These are phyloP conservation scores for Euspilapteryx auroguttella DNA, from an alignment of 2,888 invertebrate species.

Conservation along the genomic window DNA sequence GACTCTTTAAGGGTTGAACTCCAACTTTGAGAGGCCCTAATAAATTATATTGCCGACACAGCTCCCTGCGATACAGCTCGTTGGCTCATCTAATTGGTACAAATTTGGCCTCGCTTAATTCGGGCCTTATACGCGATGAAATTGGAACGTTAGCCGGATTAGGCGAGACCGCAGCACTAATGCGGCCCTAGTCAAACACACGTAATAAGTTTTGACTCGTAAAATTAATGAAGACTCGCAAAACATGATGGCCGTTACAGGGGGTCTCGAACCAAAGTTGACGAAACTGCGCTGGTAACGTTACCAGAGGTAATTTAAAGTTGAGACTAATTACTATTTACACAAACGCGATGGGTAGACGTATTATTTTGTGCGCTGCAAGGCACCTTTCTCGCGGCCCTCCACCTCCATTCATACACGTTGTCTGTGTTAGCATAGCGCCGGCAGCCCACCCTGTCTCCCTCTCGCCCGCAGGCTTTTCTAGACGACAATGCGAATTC, in stretches of 20 bases:
- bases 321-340: too few species aligned
- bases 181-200: constrained; percentile 39
- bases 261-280: too few species aligned
- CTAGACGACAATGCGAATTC: constrained; percentile 52
- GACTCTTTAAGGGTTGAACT: constrained; percentile 57
- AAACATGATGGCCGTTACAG: too few species aligned
- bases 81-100: constrained; percentile 59
- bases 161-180: constrained; percentile 33
- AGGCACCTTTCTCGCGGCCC: too few species aligned
- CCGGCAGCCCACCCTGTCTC: too few species aligned
- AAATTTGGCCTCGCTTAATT: constrained; percentile 53
- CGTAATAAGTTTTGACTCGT: constrained; percentile 39
- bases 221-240: constrained; percentile 38
- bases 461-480: too few species aligned
- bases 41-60: constrained; percentile 61
- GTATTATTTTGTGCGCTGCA: too few species aligned
- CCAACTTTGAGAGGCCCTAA: constrained; percentile 55
- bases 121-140: constrained; percentile 37
- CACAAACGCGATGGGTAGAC: too few species aligned
- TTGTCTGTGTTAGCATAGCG: too few species aligned
- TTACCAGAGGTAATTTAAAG: too few species aligned
- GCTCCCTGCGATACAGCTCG: constrained; percentile 57
- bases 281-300: too few species aligned
- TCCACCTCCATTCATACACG: too few species aligned
- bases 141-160: constrained; percentile 41